These are phyloP conservation scores for Megalops atlanticus DNA, from an alignment of 2,113 vertebrate species.

Conservation along the genomic window DNA sequence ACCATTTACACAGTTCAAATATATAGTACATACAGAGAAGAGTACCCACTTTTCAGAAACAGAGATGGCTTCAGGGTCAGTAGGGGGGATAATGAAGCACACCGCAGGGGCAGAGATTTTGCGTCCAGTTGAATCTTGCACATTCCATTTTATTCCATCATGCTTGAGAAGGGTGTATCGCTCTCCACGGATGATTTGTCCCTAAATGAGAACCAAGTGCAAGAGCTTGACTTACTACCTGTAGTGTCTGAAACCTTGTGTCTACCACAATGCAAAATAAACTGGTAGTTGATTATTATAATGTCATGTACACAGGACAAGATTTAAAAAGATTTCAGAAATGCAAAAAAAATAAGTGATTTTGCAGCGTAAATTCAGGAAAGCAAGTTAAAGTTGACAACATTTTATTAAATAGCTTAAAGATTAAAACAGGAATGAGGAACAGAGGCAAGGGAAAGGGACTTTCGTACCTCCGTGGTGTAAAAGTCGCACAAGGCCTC, in stretches of 20 bases:
- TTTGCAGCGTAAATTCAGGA: background rate
- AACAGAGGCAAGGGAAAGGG: background rate
- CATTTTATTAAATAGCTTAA: background rate
- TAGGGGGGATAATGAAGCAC: slow-evolving; percentile 92
- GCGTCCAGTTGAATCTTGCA: slow-evolving; percentile 76
- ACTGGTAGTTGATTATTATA: background rate
- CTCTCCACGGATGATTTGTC: slow-evolving; percentile 78
- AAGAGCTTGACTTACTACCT: background rate
- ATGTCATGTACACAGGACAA: background rate
- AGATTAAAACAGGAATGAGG: background rate
- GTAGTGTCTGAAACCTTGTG: background rate
- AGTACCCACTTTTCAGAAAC: slow-evolving; percentile 79
- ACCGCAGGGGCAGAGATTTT: slow-evolving; percentile 78
- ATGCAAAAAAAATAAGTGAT: background rate
- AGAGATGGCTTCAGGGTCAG: slow-evolving; percentile 77
- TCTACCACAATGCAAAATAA: background rate
- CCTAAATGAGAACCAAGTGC: slow-evolving; percentile 59
- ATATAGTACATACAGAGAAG: background rate
- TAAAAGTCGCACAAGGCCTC: slow-evolving; percentile 93
- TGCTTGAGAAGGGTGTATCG: slow-evolving; percentile 84
- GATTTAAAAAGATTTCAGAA: background rate
- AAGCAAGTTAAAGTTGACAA: background rate
- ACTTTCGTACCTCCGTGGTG: slow-evolving; percentile 74
- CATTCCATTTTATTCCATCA: slow-evolving; percentile 80
- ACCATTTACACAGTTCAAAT: no score